A percentile compares a stretch with the other conserved stretches of the same genome.
phyloP scores from a whole-genome alignment of 2,113 vertebrate genomes.

The Alaudala cheleensis region DNA sequence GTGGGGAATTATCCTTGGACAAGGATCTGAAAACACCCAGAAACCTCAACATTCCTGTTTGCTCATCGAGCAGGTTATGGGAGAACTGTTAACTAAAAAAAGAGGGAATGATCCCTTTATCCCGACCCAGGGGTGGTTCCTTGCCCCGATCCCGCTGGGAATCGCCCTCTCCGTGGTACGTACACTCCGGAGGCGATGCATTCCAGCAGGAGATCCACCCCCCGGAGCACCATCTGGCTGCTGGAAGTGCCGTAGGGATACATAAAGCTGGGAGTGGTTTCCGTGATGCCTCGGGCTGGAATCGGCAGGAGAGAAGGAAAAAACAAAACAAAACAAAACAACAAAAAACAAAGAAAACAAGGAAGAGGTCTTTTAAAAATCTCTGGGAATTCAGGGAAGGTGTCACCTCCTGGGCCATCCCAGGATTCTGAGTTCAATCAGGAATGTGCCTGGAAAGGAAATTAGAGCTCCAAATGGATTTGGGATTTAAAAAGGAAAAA shows the following conservation, averaged over 20 bases:
- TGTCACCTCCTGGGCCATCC: not conserved
- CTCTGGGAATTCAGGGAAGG: accelerated
- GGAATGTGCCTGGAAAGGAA: not conserved
- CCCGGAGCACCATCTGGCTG: constrained; percentile 93
- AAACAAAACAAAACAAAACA: not conserved
- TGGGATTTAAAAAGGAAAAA: not conserved
- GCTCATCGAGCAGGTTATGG: not conserved
- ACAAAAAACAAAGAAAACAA: not conserved
- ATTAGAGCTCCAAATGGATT: not conserved
- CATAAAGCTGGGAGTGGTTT: constrained; percentile 90
- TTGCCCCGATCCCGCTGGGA: accelerated
- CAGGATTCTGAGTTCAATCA: not conserved
- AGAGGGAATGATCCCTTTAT: not conserved
- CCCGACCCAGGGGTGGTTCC: not conserved
- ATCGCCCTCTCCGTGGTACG: constrained; percentile 1
- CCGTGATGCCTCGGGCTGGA: constrained; percentile 86
- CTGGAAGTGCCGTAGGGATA: constrained; percentile 85
- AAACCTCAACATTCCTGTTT: not conserved
- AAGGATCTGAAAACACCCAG: not conserved
- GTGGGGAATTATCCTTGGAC: not conserved
- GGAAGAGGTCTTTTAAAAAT: constrained; percentile 22
- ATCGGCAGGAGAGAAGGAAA: constrained; percentile 42
- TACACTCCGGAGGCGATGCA: constrained; percentile 97
- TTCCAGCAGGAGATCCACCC: constrained; percentile 89
- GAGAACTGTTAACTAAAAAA: not conserved